Conservation (phyloP, 2,888 invertebrate species). For the Drosophila limbata region DNA sequence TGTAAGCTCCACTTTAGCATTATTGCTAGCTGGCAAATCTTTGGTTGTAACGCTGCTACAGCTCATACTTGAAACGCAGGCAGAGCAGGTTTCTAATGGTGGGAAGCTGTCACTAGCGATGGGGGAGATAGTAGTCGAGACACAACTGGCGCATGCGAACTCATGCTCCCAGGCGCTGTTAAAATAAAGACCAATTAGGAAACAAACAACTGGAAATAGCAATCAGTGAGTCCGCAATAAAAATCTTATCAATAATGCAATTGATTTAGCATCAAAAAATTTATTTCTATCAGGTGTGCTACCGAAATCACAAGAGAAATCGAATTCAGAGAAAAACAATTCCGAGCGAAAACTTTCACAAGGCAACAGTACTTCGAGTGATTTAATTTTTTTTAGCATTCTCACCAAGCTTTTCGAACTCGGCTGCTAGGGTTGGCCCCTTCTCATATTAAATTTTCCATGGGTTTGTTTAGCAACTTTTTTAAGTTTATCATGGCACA, state of each 20-base stretch:
- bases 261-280: background rate
- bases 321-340: no score
- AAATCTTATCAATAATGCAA: background rate
- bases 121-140: conserved; percentile 72
- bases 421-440: no score
- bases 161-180: conserved; percentile 75
- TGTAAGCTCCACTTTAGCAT: conserved; percentile 52
- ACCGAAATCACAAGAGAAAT: no score
- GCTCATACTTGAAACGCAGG: conserved; percentile 17
- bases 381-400: no score
- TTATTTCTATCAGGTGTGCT: background rate
- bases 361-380: no score
- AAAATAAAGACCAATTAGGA: background rate
- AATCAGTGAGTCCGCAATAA: background rate
- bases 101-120: conserved; percentile 56
- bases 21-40: conserved; percentile 41
- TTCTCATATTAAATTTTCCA: no score
- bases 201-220: background rate
- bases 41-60: conserved; percentile 35
- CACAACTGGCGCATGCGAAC: conserved; percentile 43
- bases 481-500: no score
- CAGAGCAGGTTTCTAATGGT: conserved; percentile 46
- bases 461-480: no score
- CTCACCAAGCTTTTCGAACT: no score
- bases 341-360: no score